A percentile compares a stretch with the other conserved stretches of the same genome.
phyloP scores from a whole-genome alignment of 30 jellyfish, hydroid and myxozoan genomes.

The Turritopsis rubra region DNA sequence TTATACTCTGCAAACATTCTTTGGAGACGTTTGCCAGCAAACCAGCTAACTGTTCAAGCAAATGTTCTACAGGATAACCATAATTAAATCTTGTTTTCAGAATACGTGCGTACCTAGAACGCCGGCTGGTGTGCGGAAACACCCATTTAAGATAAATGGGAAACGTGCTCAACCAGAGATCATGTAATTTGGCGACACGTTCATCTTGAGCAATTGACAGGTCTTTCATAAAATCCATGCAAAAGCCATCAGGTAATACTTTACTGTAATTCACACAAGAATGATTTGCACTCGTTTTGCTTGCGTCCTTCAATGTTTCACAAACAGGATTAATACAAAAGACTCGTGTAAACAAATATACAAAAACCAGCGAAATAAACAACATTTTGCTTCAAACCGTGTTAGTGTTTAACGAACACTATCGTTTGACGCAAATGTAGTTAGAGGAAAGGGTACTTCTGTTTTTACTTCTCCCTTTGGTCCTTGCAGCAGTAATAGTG shows the following conservation, averaged over 20 bases:
- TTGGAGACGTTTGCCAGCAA: background rate
- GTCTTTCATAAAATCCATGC: background rate
- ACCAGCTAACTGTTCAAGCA: background rate
- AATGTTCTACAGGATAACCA: too few relatives aligned
- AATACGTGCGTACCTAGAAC: background rate
- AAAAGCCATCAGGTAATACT: background rate
- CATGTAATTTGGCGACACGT: background rate
- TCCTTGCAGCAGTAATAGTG: too few relatives aligned
- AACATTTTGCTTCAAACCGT: background rate
- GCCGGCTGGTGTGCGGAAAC: background rate
- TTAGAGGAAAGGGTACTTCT: too few relatives aligned
- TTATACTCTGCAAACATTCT: background rate
- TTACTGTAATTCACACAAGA: background rate
- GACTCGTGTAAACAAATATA: background rate
- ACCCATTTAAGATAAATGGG: background rate
- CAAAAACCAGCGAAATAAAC: background rate
- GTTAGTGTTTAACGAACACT: background rate
- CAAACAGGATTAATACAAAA: background rate
- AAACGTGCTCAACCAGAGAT: background rate
- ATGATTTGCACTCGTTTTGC: background rate
- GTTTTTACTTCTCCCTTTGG: too few relatives aligned
- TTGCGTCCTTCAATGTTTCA: background rate
- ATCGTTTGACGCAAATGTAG: background rate
- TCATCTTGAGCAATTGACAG: background rate
- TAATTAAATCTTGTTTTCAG: background rate